Base-by-base conservation (phyloP, 2,888 invertebrate genomes). In the Entomobrya proxima region DNA sequence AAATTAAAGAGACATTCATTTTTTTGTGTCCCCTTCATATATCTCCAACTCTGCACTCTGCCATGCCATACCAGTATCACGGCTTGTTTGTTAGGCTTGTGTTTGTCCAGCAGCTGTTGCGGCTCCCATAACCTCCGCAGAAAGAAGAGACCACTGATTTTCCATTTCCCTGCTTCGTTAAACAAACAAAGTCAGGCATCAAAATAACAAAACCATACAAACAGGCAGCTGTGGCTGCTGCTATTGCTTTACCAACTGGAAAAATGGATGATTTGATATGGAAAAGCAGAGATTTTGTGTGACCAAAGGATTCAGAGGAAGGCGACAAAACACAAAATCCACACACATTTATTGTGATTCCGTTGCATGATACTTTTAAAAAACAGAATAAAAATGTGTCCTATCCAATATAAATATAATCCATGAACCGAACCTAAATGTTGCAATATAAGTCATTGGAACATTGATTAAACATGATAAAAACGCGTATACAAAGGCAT, bases 141-240 rank as follows among this genome's bases (percentile, higher is more conserved):
- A 58, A 6, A 13, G 13, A 58, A 27, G 27, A 67, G 24, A 37
- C 13, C 11, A 27, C 40, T 67, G 18, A 40, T 67, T 67, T 24
- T 1, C 52, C 52, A 18, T 52, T 52, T 18, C 21, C 15, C 40
- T 69, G 44, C 69, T 44, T 69, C 40, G 69, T 69, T 69, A 69
- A 69, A n/a, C 44, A 69, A 69, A 69, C 61, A 64, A 44, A 69
- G 69, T 69, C 69, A 69, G 27, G 44, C n/a, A 44, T 11, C n/a
- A n/a, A 3, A 24, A 55, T 11, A 35, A 64, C 69, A 44, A 27
- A 15, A 24, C 32, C 61, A 64, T 44, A 7, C 32, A 61, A 7
- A 6, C 58, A 27, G 13, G 7, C 61, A 30, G 27, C 44, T 1
- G 27, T 47, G 27, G 44, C 67, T n/a, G 13, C 44, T 4, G 11